These are phyloP conservation scores for Troides aeacus DNA, from an alignment of 2,888 invertebrate species.

Conservation along the genomic window DNA sequence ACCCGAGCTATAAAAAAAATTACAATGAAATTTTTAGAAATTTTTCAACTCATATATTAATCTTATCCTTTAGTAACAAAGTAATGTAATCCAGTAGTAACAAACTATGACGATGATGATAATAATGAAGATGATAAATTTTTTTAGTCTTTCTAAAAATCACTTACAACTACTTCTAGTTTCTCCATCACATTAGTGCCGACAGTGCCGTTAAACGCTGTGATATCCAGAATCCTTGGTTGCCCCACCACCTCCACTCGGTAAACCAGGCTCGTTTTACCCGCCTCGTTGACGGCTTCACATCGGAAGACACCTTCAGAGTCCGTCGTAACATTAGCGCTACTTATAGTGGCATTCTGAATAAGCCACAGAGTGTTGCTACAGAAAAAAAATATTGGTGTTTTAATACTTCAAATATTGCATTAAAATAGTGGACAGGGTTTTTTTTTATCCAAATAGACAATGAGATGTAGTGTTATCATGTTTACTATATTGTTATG, in stretches of 20 bases:
- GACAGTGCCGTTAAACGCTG: constrained; percentile 42
- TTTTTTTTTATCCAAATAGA: no score
- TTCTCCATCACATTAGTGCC: constrained; percentile 41
- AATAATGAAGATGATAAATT: no score
- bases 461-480: no score
- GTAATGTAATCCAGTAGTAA: no score
- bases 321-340: constrained; percentile 42
- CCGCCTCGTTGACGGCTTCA: constrained; percentile 80
- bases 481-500: no score
- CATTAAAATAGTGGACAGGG: no score
- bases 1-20: constrained; percentile 48
- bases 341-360: constrained; percentile 44
- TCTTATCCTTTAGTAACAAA: no score
- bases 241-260: constrained; percentile 68
- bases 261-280: constrained; percentile 73
- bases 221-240: constrained; percentile 45
- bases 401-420: no score
- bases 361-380: constrained; percentile 61
- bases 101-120: no score
- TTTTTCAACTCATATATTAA: no score
- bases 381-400: constrained; percentile 16
- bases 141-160: no score
- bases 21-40: no score
- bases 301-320: constrained; percentile 80
- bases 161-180: constrained; percentile 51